Percentiles rank a stretch among this genome's conserved stretches.
phyloP scores from a whole-genome alignment of 2,888 invertebrate species.

The Drosophila cracens region DNA sequence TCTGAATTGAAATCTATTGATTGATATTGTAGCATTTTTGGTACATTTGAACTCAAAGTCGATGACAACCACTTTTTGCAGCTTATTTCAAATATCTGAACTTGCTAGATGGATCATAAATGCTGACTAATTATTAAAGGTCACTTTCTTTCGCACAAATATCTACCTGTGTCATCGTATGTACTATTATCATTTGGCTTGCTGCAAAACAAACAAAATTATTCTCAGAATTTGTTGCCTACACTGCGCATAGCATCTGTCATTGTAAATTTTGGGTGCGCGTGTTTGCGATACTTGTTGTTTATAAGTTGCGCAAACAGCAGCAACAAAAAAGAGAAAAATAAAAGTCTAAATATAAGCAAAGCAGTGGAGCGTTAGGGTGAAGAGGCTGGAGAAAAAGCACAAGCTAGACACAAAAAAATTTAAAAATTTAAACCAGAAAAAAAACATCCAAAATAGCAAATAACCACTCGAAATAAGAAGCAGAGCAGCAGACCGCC shows the following conservation, averaged over 20 bases:
- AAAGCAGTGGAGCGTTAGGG: constrained; percentile 6
- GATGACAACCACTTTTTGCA: too few species aligned
- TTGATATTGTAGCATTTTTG: neutral
- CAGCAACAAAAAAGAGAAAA: constrained; percentile 13
- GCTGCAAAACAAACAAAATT: constrained; percentile 42
- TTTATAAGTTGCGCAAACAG: constrained; percentile 57
- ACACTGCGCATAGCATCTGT: constrained; percentile 33
- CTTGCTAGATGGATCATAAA: neutral
- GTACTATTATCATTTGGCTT: constrained; percentile 4
- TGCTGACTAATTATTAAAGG: neutral
- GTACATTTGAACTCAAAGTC: neutral
- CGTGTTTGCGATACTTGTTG: constrained; percentile 37
- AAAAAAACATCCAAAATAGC: neutral
- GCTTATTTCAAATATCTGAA: neutral
- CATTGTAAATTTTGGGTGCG: constrained; percentile 14
- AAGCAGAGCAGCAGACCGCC: neutral
- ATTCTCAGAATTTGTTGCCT: constrained; percentile 41
- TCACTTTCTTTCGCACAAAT: constrained; percentile 5
- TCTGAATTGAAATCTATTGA: neutral
- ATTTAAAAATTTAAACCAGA: constrained; percentile 10
- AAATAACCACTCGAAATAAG: neutral
- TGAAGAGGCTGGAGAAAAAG: neutral
- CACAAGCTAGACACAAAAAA: constrained; percentile 13
- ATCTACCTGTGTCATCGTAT: neutral
- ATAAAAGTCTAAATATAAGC: constrained; percentile 32